These are phyloP conservation scores for Endotricha flammealis DNA, from an alignment of 2,888 invertebrate species.

Conservation along the genomic window DNA sequence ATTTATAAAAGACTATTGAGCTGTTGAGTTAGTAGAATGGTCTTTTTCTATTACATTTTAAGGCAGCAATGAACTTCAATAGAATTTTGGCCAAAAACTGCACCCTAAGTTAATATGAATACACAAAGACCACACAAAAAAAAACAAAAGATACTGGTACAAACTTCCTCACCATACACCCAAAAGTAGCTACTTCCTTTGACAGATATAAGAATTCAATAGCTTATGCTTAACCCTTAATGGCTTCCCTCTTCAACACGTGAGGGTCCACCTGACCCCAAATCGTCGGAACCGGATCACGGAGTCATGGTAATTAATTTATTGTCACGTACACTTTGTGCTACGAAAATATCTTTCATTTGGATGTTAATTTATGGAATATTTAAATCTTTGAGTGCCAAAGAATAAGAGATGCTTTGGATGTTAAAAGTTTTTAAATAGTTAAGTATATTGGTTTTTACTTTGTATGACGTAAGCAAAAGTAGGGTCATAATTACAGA, in stretches of 20 bases:
- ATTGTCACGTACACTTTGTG: constrained; percentile 40
- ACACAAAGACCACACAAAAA: neutral
- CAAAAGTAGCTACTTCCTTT: constrained; percentile 8
- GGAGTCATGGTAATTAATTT: constrained; percentile 57
- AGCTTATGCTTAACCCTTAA: constrained; percentile 7
- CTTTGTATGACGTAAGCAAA: too few relatives aligned
- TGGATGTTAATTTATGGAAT: constrained; percentile 2
- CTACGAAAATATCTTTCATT: constrained; percentile 7
- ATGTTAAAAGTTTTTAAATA: too few relatives aligned
- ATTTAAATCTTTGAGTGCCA: too few relatives aligned
- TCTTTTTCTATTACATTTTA: too few relatives aligned
- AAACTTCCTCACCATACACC: constrained; percentile 10
- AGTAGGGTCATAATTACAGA: too few relatives aligned
- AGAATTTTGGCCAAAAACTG: too few relatives aligned
- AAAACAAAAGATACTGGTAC: neutral
- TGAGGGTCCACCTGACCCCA: constrained; percentile 21
- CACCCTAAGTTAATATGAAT: neutral
- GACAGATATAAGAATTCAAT: constrained; percentile 23
- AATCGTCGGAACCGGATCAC: constrained; percentile 29
- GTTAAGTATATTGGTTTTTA: too few relatives aligned
- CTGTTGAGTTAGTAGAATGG: too few relatives aligned
- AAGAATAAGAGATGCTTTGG: too few relatives aligned
- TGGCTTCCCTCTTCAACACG: constrained; percentile 19
- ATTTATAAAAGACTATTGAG: too few relatives aligned
- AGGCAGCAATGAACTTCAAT: too few relatives aligned